These are phyloP conservation scores for Lycodopsis pacificus DNA, from an alignment of 2,797 vertebrate genomes.

Conservation along the genomic window DNA sequence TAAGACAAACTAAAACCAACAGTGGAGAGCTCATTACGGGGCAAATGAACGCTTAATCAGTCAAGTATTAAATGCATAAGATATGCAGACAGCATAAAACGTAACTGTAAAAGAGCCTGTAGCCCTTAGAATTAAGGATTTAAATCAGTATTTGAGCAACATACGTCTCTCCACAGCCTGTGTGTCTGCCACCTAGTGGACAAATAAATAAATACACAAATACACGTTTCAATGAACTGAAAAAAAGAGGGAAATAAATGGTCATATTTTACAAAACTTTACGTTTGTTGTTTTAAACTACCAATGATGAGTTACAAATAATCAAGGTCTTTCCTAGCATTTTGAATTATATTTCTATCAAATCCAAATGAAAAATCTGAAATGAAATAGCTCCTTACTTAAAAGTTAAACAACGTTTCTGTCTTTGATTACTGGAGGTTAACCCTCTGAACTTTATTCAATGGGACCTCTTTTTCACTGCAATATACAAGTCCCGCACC, in stretches of 20 bases:
- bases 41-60: background rate
- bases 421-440: no score
- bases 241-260: background rate
- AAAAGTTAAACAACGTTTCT: no score
- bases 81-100: background rate
- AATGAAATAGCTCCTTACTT: background rate
- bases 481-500: background rate
- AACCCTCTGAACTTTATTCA: no score
- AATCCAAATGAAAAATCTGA: background rate
- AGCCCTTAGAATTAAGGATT: background rate
- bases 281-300: background rate
- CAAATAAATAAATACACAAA: background rate
- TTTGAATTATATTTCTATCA: background rate
- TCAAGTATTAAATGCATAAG: background rate
- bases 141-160: background rate
- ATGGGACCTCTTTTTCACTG: background rate
- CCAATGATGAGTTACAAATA: background rate
- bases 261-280: background rate
- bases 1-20: background rate
- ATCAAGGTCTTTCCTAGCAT: background rate
- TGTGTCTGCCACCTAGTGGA: slow-evolving; percentile 39
- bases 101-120: background rate
- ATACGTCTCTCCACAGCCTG: no score
- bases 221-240: background rate
- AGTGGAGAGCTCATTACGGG: background rate